Conservation (phyloP, 2,888 invertebrate genomes). For the Operophtera brumata region DNA sequence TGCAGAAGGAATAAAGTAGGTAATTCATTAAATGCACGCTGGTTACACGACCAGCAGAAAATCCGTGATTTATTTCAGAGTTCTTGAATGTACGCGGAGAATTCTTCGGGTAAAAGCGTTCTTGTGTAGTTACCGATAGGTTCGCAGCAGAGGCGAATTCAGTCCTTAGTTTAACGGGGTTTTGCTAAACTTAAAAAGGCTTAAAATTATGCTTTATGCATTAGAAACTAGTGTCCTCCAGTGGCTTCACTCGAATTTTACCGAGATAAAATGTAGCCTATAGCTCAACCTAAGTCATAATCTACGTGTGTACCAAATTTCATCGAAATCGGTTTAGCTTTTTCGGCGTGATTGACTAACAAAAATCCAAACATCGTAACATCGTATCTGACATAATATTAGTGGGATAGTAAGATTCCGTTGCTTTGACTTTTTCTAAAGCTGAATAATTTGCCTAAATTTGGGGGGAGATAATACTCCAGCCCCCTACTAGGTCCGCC, state of each 20-base stretch:
- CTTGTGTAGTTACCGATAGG: slow-evolving; percentile 17
- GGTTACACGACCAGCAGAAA: slow-evolving; percentile 17
- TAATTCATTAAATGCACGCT: slow-evolving; percentile 24
- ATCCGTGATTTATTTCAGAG: slow-evolving; percentile 15
- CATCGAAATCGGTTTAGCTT: too few species aligned
- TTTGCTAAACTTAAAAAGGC: background rate
- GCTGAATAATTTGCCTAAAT: background rate
- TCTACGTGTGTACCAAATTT: too few species aligned
- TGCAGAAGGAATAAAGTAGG: slow-evolving; percentile 18
- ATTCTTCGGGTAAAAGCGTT: slow-evolving; percentile 22
- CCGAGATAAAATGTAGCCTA: too few species aligned
- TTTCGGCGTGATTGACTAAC: too few species aligned
- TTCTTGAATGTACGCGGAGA: slow-evolving; percentile 12
- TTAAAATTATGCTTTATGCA: too few species aligned
- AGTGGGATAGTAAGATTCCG: too few species aligned
- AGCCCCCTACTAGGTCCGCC: background rate
- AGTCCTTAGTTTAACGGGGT: background rate
- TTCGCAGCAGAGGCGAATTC: slow-evolving; percentile 1
- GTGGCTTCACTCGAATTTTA: too few species aligned
- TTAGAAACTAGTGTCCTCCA: too few species aligned
- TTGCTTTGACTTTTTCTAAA: background rate
- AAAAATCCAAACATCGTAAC: too few species aligned
- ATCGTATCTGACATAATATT: too few species aligned
- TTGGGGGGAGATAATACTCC: background rate
- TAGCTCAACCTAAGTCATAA: too few species aligned